Evolutionary conservation across 2,797 vertebrate genomes (phyloP).

Genomic region (Cuculus canorus): DNA sequence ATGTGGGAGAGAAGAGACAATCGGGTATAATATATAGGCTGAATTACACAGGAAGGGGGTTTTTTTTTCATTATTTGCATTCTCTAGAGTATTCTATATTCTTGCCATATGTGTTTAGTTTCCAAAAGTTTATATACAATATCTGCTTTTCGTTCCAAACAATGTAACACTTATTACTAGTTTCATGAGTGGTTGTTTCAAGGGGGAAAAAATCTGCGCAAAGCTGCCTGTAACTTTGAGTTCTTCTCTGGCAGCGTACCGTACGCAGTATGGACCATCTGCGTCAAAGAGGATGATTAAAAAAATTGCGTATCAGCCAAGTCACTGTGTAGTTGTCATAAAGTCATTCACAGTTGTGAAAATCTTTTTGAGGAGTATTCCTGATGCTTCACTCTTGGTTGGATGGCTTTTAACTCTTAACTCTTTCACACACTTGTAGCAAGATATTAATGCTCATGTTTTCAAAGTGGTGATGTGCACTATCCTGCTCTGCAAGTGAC

Average conservation of each 20-base stretch:
- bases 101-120: slow-evolving; percentile 30
- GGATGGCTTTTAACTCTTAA: background rate
- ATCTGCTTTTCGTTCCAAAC: slow-evolving; percentile 11
- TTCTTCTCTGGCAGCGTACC: background rate
- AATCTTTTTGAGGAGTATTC: background rate
- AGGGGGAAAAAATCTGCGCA: background rate
- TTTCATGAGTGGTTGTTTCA: slow-evolving; percentile 16
- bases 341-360: background rate
- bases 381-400: background rate
- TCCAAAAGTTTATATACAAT: slow-evolving; percentile 43
- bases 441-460: background rate
- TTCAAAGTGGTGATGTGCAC: background rate
- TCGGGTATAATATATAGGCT: slow-evolving; percentile 9
- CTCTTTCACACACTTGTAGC: fast-evolving
- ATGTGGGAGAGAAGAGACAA: background rate
- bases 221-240: background rate
- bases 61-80: background rate
- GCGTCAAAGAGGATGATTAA: background rate
- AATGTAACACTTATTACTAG: slow-evolving; percentile 1
- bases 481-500: background rate
- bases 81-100: background rate
- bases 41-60: background rate
- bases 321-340: background rate
- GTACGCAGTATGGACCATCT: background rate
- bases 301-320: background rate